A percentile compares a stretch with the other conserved stretches of the same genome.
These are phyloP conservation scores for Eudorcas thomsonii DNA, from an alignment of 2,113 vertebrate species.

Conservation along the genomic window DNA sequence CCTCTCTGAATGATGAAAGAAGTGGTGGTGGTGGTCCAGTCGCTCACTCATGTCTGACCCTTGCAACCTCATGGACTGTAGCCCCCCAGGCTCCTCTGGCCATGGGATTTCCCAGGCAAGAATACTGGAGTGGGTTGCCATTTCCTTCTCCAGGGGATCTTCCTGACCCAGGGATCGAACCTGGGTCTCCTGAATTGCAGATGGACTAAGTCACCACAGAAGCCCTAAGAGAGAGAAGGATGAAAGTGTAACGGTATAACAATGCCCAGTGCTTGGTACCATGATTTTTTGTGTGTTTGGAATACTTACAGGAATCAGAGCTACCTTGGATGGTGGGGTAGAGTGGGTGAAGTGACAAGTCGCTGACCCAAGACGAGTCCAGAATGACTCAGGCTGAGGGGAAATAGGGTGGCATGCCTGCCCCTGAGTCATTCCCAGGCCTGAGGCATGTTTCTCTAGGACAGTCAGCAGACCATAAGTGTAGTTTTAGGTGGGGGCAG, in stretches of 20 bases:
- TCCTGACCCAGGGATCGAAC: background rate
- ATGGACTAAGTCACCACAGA: background rate
- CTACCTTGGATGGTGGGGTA: background rate
- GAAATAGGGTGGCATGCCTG: background rate
- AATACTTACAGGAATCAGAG: background rate
- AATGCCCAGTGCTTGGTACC: background rate
- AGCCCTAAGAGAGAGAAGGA: background rate
- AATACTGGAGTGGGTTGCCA: background rate
- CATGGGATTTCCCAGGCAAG: background rate
- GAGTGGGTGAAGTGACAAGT: background rate
- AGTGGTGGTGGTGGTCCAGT: background rate
- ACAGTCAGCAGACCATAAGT: background rate
- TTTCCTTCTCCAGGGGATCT: background rate
- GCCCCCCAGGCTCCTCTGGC: background rate
- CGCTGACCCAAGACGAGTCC: background rate
- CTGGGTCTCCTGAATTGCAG: background rate
- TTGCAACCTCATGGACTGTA: background rate
- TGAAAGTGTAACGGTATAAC: background rate
- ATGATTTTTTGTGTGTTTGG: background rate
- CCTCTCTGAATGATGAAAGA: background rate
- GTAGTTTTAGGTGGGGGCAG: background rate
- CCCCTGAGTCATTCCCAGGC: background rate
- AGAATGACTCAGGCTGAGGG: background rate
- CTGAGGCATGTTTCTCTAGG: background rate
- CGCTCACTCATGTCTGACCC: background rate